These are phyloP conservation scores for Platycnemis pennipes DNA, from an alignment of 2,888 invertebrate species.

Conservation along the genomic window DNA sequence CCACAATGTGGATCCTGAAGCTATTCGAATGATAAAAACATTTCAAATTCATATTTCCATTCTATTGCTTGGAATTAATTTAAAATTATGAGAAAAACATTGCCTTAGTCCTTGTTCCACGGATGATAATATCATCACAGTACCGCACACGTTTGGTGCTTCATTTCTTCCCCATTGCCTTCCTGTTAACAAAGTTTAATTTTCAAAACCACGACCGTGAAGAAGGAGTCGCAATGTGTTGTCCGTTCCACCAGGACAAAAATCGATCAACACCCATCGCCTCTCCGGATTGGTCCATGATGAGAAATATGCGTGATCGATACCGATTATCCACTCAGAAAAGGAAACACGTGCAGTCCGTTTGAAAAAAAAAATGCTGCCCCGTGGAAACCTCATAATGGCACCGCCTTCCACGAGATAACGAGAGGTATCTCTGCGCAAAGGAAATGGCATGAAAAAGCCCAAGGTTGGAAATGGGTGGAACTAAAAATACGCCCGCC, in stretches of 20 bases:
- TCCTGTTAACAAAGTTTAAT: too few species aligned
- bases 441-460: background rate
- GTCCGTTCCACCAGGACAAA: background rate
- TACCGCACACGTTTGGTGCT: too few species aligned
- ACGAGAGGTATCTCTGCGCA: background rate
- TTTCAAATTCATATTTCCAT: too few species aligned
- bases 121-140: too few species aligned
- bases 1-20: too few species aligned
- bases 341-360: background rate
- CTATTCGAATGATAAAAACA: too few species aligned
- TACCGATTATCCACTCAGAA: background rate
- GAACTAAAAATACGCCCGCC: background rate
- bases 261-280: background rate
- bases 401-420: conserved; percentile 4
- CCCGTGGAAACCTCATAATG: background rate
- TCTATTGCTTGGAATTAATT: too few species aligned
- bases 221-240: background rate
- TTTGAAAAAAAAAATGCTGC: background rate
- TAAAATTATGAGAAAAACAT: too few species aligned
- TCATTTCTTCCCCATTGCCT: too few species aligned
- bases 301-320: background rate
- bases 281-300: background rate
- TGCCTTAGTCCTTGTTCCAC: too few species aligned
- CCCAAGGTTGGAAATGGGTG: background rate
- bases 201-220: too few species aligned